Base-by-base conservation (phyloP, 1,140 invertebrate genomes). In the Zaprionus taronus region DNA sequence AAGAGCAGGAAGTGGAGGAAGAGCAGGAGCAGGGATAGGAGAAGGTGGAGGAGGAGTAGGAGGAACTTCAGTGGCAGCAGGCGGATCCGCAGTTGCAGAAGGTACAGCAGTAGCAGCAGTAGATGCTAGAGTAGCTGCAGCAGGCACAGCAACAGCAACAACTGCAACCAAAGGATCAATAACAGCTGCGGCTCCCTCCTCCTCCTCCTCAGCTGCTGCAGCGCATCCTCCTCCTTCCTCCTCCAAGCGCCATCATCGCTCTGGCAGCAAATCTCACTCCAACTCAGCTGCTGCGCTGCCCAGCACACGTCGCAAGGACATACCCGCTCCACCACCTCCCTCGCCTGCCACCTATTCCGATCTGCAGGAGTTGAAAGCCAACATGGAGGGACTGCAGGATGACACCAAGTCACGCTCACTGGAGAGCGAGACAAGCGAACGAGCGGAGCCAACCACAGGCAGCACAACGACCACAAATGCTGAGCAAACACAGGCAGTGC, bases 341-440 rank as follows among this genome's bases (percentile, higher is more conserved):
- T 92, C 91, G 12, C 91, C 91, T 1, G 91, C 91, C 6, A 92
- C 91, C 2, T 91, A 92, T 44, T 91, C 91, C 1, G 91, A 92
- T 51, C 56, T 92, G 17, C 91, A 92, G 41, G 91, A 92, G 58
- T 53, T 92, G 1, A 91, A 91, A 57, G 82, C 83, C 2, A 92
- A 92, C 38, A 89, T 92, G 81, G 83, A 91, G 41, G 80, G 84
- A 6, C 62, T 87, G 1, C 80, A 76, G 38, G 91, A 92, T 41
- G 90, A 91, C 31, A 91, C 89, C 5, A 91, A 91, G 34, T 89
- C 81, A 5, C 73, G 85, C 26, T 85, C 86, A 11, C 24, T 90
- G 12, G 85, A 90, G 51, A 75, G 71, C 15, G 85, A 90, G 55
- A 49, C 82, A 0, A 60, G 60, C 31, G 79, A 90, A n/a, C n/a